phyloP scores from a whole-genome alignment of 2,888 invertebrate species.

The Scaptomyza tumidula region DNA sequence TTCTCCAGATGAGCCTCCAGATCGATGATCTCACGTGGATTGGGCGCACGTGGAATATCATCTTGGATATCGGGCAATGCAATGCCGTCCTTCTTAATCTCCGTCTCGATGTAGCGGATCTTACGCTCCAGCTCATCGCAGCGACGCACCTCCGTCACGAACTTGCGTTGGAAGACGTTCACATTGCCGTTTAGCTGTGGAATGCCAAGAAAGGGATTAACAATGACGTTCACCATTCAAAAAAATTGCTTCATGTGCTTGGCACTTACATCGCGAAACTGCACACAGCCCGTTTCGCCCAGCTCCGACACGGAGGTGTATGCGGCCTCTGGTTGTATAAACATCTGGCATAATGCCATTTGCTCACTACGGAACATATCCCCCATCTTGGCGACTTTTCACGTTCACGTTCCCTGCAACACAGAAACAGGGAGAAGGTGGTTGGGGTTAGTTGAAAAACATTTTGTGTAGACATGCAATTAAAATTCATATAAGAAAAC shows the following conservation, averaged over 20 bases:
- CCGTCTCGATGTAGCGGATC: constrained; percentile 91
- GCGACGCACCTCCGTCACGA: constrained; percentile 92
- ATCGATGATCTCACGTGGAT: constrained; percentile 92
- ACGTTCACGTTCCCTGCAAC: constrained; percentile 69
- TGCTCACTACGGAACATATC: constrained; percentile 95
- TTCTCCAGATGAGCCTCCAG: constrained; percentile 95
- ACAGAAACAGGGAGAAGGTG: not conserved
- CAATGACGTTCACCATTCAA: constrained; percentile 2
- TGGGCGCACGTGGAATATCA: constrained; percentile 89
- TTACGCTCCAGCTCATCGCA: constrained; percentile 95
- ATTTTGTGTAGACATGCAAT: constrained; percentile 69
- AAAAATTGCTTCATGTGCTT: not conserved
- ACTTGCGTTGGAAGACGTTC: constrained; percentile 93
- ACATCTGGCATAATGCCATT: constrained; percentile 97
- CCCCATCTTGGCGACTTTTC: constrained; percentile 87
- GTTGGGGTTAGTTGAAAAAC: constrained; percentile 32
- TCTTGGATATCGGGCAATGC: constrained; percentile 89
- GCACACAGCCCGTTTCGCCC: constrained; percentile 96
- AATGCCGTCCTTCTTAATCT: constrained; percentile 92
- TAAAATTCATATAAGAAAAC: constrained; percentile 61
- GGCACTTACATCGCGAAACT: constrained; percentile 96
- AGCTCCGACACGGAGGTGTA: constrained; percentile 97
- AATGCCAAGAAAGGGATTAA: constrained; percentile 1
- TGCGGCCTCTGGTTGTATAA: constrained; percentile 97
- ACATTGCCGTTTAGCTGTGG: constrained; percentile 91